Conservation (phyloP, 2,113 vertebrate species). For the Xiphophorus hellerii region DNA sequence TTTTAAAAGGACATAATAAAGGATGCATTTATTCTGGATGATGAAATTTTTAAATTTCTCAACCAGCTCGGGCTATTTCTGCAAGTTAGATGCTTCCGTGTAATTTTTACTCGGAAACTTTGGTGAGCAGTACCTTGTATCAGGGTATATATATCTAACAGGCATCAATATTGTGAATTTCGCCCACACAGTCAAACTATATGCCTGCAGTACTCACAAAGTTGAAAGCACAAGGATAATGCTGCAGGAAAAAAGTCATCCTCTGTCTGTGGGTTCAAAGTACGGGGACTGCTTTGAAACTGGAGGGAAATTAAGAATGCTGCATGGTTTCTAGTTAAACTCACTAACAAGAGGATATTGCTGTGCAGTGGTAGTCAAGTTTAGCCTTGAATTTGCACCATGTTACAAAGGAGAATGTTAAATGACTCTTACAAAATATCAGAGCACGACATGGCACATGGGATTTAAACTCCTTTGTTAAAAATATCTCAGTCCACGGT, state of each 20-base stretch:
- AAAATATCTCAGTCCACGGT: neutral
- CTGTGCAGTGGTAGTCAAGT: neutral
- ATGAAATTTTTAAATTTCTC: neutral
- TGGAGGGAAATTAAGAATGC: neutral
- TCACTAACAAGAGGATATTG: constrained; percentile 26
- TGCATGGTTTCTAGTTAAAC: constrained; percentile 24
- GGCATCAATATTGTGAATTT: neutral
- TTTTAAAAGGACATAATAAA: neutral
- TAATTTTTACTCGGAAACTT: too few species aligned
- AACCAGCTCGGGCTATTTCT: neutral
- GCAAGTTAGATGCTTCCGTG: too few species aligned
- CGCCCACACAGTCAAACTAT: neutral
- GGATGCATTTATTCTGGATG: neutral
- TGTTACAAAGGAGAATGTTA: neutral
- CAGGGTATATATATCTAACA: neutral
- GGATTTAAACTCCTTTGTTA: neutral
- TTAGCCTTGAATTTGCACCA: neutral
- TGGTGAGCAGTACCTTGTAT: too few species aligned
- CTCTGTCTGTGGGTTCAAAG: neutral
- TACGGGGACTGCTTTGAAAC: neutral
- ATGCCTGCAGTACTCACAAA: neutral
- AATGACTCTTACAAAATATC: neutral
- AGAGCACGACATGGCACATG: neutral
- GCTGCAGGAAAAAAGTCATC: neutral
- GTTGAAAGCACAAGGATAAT: neutral